Percentiles rank a stretch among this genome's conserved stretches.
These are phyloP conservation scores for Cochlearius cochlearius DNA, from an alignment of 2,113 vertebrate genomes.

Conservation along the genomic window DNA sequence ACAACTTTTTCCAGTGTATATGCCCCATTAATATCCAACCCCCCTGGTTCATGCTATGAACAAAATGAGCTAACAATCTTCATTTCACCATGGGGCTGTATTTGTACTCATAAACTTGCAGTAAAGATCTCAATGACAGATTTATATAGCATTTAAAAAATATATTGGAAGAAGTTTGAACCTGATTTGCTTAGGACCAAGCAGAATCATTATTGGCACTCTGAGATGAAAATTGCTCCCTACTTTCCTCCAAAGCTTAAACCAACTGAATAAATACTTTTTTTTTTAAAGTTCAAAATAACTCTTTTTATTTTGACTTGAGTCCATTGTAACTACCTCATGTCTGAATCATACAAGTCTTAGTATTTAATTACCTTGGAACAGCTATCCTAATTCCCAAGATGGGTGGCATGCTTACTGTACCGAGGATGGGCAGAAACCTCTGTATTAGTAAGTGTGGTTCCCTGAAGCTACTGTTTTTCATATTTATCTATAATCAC, in stretches of 20 bases:
- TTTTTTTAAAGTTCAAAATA: background rate
- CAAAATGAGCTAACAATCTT: background rate
- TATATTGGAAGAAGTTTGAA: background rate
- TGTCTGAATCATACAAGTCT: background rate
- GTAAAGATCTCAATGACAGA: background rate
- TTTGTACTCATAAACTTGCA: background rate
- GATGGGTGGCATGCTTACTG: background rate
- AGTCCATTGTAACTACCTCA: background rate
- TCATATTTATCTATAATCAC: background rate
- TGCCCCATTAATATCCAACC: background rate
- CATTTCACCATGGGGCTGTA: background rate
- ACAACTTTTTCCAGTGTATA: background rate
- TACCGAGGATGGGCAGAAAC: background rate
- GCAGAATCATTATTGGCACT: background rate
- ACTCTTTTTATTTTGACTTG: background rate
- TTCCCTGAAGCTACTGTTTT: background rate
- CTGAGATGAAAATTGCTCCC: background rate
- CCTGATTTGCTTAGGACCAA: background rate
- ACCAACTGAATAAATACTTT: background rate
- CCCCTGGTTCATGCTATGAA: background rate
- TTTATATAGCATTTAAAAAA: background rate
- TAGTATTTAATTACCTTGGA: background rate
- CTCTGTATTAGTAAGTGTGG: background rate
- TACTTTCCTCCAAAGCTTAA: background rate
- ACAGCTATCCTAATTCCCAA: background rate